Evolutionary conservation across 30 jellyfish, hydroid and myxozoan genomes (phyloP).

Genomic region (Sanderia malayensis): DNA sequence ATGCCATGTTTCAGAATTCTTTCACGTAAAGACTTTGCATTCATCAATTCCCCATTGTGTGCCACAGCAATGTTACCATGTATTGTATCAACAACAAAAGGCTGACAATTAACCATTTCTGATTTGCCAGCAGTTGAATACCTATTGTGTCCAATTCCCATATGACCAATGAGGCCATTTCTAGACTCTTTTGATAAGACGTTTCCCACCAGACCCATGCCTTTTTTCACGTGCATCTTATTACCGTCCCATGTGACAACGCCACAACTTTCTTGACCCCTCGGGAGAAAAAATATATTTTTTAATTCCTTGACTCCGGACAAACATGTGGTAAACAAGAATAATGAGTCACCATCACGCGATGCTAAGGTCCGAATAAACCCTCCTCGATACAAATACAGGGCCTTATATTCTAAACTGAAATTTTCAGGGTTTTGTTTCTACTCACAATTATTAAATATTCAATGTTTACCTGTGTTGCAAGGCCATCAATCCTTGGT

Average conservation of each 20-base stretch:
- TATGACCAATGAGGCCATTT: slow-evolving; percentile 52
- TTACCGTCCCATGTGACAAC: slow-evolving; percentile 78
- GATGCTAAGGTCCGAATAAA: too few relatives aligned
- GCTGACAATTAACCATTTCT: slow-evolving; percentile 80
- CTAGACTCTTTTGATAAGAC: slow-evolving; percentile 42
- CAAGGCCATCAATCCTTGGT: slow-evolving; percentile 80
- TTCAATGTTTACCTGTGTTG: slow-evolving; percentile 93
- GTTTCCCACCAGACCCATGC: slow-evolving; percentile 88
- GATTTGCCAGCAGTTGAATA: slow-evolving; percentile 94
- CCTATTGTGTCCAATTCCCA: slow-evolving; percentile 92
- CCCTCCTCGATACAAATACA: too few relatives aligned
- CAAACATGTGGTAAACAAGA: too few relatives aligned
- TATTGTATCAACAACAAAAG: slow-evolving; percentile 84
- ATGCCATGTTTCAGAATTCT: slow-evolving; percentile 77
- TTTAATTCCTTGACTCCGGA: background rate
- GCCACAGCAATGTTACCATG: slow-evolving; percentile 94
- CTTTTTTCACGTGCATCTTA: slow-evolving; percentile 56
- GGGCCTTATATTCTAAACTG: too few relatives aligned
- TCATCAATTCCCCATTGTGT: slow-evolving; percentile 89
- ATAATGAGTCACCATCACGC: too few relatives aligned
- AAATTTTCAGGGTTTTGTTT: too few relatives aligned
- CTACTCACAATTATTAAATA: too few relatives aligned
- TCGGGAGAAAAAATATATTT: slow-evolving; percentile 7
- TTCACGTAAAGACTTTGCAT: slow-evolving; percentile 65
- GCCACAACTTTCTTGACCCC: slow-evolving; percentile 98